Percentiles rank a stretch among this genome's conserved stretches.
Evolutionary conservation across 2,113 vertebrate species (phyloP).

Genomic region (Tapirus terrestris): DNA sequence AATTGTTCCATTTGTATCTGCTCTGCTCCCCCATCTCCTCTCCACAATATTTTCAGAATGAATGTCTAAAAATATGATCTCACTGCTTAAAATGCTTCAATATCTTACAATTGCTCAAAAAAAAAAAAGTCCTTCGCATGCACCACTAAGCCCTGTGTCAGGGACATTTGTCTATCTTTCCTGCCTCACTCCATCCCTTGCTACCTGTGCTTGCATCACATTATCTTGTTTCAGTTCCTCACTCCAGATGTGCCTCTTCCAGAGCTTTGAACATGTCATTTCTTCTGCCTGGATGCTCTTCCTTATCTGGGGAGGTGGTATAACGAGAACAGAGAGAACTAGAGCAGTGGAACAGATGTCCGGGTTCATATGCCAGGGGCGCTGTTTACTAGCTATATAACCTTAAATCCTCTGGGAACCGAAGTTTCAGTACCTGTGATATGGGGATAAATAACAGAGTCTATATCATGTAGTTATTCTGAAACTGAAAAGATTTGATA

Average conservation of each 20-base stretch:
- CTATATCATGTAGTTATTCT: not conserved
- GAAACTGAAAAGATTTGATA: not conserved
- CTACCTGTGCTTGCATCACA: not conserved
- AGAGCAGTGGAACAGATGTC: not conserved
- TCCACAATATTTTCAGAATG: not conserved
- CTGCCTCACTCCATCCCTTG: not conserved
- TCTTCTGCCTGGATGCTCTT: constrained; percentile 18
- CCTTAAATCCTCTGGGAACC: not conserved
- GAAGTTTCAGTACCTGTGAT: not conserved
- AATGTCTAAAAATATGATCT: not conserved
- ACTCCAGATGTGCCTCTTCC: not conserved
- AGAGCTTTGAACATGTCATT: not conserved
- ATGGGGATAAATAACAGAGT: not conserved
- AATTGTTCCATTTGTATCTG: not conserved
- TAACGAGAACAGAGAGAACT: constrained; percentile 11
- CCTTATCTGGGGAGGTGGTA: not conserved
- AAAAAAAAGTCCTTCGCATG: not conserved
- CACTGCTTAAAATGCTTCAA: not conserved
- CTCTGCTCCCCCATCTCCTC: not conserved
- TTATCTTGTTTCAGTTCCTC: not conserved
- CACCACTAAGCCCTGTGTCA: not conserved
- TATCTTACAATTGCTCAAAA: not conserved
- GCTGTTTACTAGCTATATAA: not conserved
- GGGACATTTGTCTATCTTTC: not conserved
- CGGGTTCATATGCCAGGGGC: not conserved